phyloP scores from a whole-genome alignment of 1,140 invertebrate species.

The Trichonephila inaurata region DNA sequence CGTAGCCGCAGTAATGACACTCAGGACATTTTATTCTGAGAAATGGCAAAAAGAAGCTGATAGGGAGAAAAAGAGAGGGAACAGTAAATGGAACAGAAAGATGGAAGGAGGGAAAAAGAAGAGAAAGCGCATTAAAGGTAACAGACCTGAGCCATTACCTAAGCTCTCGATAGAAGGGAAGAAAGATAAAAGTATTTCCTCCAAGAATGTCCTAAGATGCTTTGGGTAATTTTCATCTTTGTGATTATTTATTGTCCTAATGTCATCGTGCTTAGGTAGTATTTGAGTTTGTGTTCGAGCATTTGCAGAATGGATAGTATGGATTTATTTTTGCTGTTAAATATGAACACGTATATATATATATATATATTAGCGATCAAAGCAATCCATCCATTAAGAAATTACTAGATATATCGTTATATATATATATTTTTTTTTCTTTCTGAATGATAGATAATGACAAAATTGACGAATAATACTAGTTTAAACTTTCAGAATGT shows the following conservation, averaged over 20 bases:
- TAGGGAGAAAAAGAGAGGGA: not conserved
- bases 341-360: no score
- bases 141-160: conserved; percentile 13
- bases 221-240: not conserved
- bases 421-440: no score
- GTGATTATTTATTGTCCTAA: not conserved
- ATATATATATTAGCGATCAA: no score
- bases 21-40: not conserved
- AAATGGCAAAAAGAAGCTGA: not conserved
- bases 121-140: not conserved
- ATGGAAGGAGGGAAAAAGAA: not conserved
- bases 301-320: not conserved
- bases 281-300: not conserved
- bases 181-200: not conserved
- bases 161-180: not conserved
- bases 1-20: not conserved
- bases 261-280: not conserved
- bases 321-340: not conserved
- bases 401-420: no score
- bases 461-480: no score
- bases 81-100: not conserved
- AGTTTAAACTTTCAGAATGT: no score
- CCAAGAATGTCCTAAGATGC: not conserved
- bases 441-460: no score
- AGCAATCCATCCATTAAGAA: no score